These are phyloP conservation scores for Stegodyphus dumicola DNA, from an alignment of 1,140 invertebrate species.

Conservation along the genomic window DNA sequence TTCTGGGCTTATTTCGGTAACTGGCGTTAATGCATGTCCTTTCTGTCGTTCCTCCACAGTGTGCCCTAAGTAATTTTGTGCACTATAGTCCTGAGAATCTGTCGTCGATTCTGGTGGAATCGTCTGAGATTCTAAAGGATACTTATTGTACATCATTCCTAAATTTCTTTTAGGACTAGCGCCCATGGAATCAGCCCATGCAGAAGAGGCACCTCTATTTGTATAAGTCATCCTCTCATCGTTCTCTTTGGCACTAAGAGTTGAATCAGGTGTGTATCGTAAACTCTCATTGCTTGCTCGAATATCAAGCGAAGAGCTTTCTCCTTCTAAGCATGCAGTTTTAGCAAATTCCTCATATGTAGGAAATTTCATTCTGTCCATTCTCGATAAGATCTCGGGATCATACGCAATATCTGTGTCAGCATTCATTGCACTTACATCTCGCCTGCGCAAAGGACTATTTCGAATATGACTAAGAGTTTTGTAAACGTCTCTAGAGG, in stretches of 20 bases:
- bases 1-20: conserved; percentile 56
- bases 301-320: neutral
- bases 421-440: neutral
- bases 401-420: conserved; percentile 2
- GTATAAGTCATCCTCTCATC: neutral
- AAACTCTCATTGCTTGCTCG: conserved; percentile 5
- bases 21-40: conserved; percentile 49
- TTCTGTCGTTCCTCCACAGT: conserved; percentile 45
- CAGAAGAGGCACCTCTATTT: neutral
- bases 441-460: conserved; percentile 29
- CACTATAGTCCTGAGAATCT: conserved; percentile 3
- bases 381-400: neutral
- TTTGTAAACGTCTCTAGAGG: conserved; percentile 30
- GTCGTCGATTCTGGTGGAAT: neutral
- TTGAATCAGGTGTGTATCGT: conserved; percentile 25
- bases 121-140: neutral
- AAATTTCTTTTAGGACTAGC: conserved; percentile 31
- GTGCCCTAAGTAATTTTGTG: conserved; percentile 35
- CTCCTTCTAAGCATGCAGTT: neutral
- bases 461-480: conserved; percentile 39
- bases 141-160: neutral
- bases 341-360: conserved; percentile 42
- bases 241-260: conserved; percentile 23
- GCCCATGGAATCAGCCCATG: conserved; percentile 22
- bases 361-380: conserved; percentile 9